phyloP scores from a whole-genome alignment of 2,797 vertebrate species.

The Phoebastria nigripes region DNA sequence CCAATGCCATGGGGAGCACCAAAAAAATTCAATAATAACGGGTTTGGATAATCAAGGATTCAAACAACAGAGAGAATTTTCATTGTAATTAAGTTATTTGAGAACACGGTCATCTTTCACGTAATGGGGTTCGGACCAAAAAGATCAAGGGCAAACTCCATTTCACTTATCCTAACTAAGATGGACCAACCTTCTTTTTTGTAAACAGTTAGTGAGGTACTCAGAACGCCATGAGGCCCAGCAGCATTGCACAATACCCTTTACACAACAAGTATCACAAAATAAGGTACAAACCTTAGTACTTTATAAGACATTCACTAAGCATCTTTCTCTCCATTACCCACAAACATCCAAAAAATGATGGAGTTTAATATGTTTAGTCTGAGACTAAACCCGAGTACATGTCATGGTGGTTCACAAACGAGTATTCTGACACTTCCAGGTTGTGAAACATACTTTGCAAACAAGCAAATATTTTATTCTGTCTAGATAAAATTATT shows the following conservation, averaged over 20 bases:
- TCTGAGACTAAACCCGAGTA: neutral
- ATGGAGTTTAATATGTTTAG: neutral
- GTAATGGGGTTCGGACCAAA: neutral
- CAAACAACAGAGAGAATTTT: slow-evolving; percentile 12
- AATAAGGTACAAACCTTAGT: neutral
- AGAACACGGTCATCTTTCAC: neutral
- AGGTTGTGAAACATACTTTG: neutral
- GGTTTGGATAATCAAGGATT: slow-evolving; percentile 47
- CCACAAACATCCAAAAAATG: neutral
- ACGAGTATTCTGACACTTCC: neutral
- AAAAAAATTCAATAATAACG: neutral
- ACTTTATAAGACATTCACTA: neutral
- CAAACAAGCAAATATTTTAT: neutral
- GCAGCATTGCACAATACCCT: neutral
- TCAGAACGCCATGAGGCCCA: neutral
- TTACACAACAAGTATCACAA: neutral
- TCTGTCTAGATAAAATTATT: neutral
- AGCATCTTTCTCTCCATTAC: neutral
- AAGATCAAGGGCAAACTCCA: slow-evolving; percentile 3
- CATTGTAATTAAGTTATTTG: slow-evolving; percentile 41
- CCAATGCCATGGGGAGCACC: neutral
- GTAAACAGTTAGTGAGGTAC: neutral
- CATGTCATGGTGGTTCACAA: neutral
- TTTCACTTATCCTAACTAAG: neutral
- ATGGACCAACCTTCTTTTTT: neutral